Evolutionary conservation across 2,888 invertebrate species (phyloP), one percentile per base, ranked within the genome.

Genomic region (Rhorus exstirpatorius): DNA sequence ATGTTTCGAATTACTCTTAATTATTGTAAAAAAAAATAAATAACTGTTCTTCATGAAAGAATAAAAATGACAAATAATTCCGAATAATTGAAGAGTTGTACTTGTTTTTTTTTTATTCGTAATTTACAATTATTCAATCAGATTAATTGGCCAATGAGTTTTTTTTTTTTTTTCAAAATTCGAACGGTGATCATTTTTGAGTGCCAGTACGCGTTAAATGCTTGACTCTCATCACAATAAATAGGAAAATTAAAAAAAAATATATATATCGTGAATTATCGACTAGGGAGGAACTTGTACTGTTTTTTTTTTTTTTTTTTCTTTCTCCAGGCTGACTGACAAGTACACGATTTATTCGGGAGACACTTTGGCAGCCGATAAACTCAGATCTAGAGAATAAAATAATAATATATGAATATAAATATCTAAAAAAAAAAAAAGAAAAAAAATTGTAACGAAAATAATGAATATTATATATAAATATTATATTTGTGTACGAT

Each of bases 401-500:
- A 53, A 51, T n/a, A 46, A 44, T 17, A 3, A 31, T 31, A 31
- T 31, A 31, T 31, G 6, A 3, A 31, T 31, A 31, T 31, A 31
- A 31, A 31, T 3, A 2, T 31, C 6, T 3, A 31, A 31, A 31
- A 31, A 31, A 31, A 31, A 6, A 63, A 77, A 21, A 24, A 60
- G 53, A 24, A 70, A 58, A 70, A 51, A 10, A 1, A 8, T 51
- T 10, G 44, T 65, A 31, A 49, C 21, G 38, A 58, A 44, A 71
- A 77, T 80, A 78, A 77, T 83, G 65, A 76, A 61, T 60, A 78
- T 75, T 55, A 76, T 80, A 80, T 83, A 80, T 82, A 79, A 82
- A 84, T 84, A 85, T 84, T 84, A 74, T 85, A 85, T 84, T 87
- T 83, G 85, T 87, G 86, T 88, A 87, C 86, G 86, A 86, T 86